Evolutionary conservation across 2,797 vertebrate species (phyloP), one percentile per base, ranked within the genome.

Genomic region (Taenioides sp.): DNA sequence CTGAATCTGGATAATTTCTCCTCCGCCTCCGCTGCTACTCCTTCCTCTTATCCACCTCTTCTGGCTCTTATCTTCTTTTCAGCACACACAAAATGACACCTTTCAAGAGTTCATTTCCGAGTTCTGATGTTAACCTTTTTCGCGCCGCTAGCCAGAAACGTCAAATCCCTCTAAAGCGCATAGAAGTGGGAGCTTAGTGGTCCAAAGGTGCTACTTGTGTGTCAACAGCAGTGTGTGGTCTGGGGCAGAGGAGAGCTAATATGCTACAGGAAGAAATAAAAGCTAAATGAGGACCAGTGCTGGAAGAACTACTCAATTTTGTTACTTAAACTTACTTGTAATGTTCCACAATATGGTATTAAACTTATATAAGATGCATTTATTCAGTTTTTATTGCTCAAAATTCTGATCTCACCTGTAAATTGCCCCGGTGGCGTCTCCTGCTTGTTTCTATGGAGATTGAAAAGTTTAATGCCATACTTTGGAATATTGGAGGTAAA

Each of bases 1-100:
- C 89, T 20, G 83, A 89, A 74, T 83, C 77, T 0, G 86, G 72
- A 75, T 92, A 75, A 90, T 54, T 52, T 72, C 62, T 20, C 37
- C 22, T 27, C 50, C 16, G 22, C 50, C 67, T 70, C 63, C 69
- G 55, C 20, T 10, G 0, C 18, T 10, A 0, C 18, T 37, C 2
- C 34, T 37, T 37, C 9, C 7, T 12, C n/a, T 40, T 22, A 4
- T 34, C 34, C 12, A 5, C 34, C 31, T 57, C 20, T 57, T 40
- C 54, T 14, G 5, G 0, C 71, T 68, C 59, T 73, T 57, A 63
- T 73, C 72, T 59, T 69, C 57, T 67, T 20, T 70, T 70, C 66
- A 55, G 18, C 73, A 70, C 7, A 11, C 0, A 18, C 37, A 7
- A 54, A 40, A 40, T 40, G 22, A 4, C 55, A n/a, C 7, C n/a